Base-by-base conservation (phyloP, 1,140 invertebrate species). In the Augochlora pura region DNA sequence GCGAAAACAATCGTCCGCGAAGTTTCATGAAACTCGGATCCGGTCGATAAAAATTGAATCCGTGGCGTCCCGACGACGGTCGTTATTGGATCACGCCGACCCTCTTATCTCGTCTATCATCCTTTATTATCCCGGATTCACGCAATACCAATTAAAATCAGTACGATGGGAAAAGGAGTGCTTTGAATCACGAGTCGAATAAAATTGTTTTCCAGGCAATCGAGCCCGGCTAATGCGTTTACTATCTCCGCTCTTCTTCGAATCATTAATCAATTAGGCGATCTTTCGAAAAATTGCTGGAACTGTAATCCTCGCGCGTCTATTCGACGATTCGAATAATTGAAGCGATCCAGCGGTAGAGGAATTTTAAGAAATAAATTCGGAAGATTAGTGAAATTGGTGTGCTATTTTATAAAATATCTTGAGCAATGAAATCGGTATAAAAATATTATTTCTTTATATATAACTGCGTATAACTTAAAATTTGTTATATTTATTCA, bases 11-110 rank as follows among this genome's bases (percentile, higher is more conserved):
- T 77, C 66, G 52, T 54, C 12, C 5, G 64, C 54, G 67, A 71
- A 66, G 52, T 78, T 81, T 78, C 62, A 71, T 46, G 75, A 68
- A 68, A 81, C 60, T 60, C 39, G 6, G 14, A 49, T 59, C 60
- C 23, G 67, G 38, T 81, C 65, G 75, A 78, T 81, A 71, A 77
- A 79, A 78, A 25, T 54, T 54, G 67, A 78, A 82, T 79, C 77
- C 76, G 27, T 59, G 23, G 21, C 65, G 54, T 78, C 68, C 25
- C 76, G 42, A 46, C 74, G 59, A 14, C 49, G 49, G 23, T 49
- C 27, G 67, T 77, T 81, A 81, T 81, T 81, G 52, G 62, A 81
- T 77, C 57, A 67, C 32, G 54, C 25, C 64, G 57, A 54, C 64
- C 66, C 69, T 14, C 63, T 82, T 79, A 82, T 82, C 52, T 39